Base-by-base conservation (phyloP, 2,113 vertebrate genomes). In the Prunella fulvescens region DNA sequence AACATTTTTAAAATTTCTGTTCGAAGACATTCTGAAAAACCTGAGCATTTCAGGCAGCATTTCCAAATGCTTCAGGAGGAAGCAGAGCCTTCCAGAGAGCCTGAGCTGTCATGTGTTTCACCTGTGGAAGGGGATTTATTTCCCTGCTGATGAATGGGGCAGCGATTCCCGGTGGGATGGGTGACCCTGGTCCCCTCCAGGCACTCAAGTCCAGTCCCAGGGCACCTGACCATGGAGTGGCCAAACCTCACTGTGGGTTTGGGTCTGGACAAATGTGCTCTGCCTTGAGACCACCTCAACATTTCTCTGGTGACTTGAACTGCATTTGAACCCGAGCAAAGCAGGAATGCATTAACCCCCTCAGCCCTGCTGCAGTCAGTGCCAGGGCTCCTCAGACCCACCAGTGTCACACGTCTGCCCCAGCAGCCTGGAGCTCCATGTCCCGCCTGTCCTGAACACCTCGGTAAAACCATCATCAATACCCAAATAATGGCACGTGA, bases 91-190 rank as follows among this genome's bases (percentile, higher is more conserved):
- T 40, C 23, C 15, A 4, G n/a, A 12, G 56, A 60, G 50, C 11
- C 28, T 1, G 25, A 9, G 23, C n/a, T 31, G 22, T 28, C 45
- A 42, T 12, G 23, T 4, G 0, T 54, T 67, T 72, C 20, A 22
- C 65, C 48, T 37, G 4, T 4, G 54, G 23, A 48, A 40, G 24
- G 40, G 10, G 33, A 40, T 65, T 62, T 23, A 10, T 56, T 40
- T n/a, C 35, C 37, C 16, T 5, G 31, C 31, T 72, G 3, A 25
- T 50, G 23, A 23, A 10, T 1, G 20, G 15, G 18, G 48, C 7
- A 15, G 67, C 8, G 8, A 13, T 11, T 16, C 26, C 1, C 0
- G 2, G 26, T 11, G 53, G 20, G 3, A 7, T 0, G 19, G 44
- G 10, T 14, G 64, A 39, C 60, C 29, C 25, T 8, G 62, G 8